Percentiles rank a stretch among this genome's conserved stretches.
phyloP scores from a whole-genome alignment of 2,113 vertebrate species.

The Odontophorus gujanensis region DNA sequence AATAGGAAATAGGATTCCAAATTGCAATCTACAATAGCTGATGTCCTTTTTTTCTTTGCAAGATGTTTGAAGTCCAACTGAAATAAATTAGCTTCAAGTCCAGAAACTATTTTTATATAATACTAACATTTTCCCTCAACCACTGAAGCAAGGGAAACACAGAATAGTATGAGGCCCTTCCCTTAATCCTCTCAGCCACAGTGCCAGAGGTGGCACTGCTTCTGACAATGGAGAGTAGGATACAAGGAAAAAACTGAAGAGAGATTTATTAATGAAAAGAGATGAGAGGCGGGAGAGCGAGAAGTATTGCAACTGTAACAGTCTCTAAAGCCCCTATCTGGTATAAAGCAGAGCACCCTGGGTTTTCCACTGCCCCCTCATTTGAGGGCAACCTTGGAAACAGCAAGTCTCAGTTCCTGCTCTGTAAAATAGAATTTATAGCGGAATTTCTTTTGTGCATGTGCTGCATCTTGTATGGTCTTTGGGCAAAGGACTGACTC shows the following conservation, averaged over 20 bases:
- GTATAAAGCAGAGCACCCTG: fast-evolving
- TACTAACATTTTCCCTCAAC: constrained; percentile 33
- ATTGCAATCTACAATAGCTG: neutral
- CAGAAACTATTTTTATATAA: constrained; percentile 19
- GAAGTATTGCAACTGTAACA: neutral
- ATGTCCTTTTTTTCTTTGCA: neutral
- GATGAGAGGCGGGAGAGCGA: neutral
- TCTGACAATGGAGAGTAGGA: neutral
- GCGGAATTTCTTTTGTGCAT: neutral
- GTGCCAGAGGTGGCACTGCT: neutral
- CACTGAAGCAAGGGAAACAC: neutral
- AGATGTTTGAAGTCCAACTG: neutral
- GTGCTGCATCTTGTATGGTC: neutral
- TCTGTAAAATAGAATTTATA: neutral
- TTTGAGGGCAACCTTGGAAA: neutral
- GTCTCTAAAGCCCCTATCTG: neutral
- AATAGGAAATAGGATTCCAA: neutral
- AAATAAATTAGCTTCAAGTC: neutral
- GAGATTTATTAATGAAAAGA: neutral
- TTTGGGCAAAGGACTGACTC: neutral
- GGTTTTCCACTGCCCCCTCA: neutral
- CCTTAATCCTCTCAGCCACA: neutral
- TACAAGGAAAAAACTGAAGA: neutral
- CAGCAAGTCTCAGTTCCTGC: neutral
- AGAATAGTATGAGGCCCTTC: neutral